Percentiles rank a stretch among this genome's conserved stretches.
Evolutionary conservation across 2,113 vertebrate species (phyloP).

Genomic region (Anthoscopus minutus): DNA sequence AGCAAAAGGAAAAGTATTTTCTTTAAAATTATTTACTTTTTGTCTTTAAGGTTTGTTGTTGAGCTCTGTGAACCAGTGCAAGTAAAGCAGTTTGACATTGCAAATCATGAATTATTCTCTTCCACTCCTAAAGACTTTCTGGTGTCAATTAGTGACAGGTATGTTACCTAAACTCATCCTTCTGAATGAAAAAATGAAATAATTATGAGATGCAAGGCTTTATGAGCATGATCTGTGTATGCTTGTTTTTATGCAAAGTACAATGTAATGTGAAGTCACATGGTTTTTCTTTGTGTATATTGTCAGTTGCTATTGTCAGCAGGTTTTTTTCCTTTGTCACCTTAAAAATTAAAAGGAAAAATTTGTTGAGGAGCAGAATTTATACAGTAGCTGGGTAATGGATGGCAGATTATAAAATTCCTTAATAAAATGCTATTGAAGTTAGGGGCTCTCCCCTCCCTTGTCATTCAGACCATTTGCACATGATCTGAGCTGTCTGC

Average conservation of each 20-base stretch:
- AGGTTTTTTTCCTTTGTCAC: not conserved
- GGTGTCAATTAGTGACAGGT: conserved; percentile 98
- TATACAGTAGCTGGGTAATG: not conserved
- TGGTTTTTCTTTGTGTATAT: not conserved
- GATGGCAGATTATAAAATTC: not conserved
- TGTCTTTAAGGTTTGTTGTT: conserved; percentile 89
- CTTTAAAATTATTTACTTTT: not conserved
- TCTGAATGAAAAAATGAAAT: not conserved
- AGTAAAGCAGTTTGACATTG: conserved; percentile 97
- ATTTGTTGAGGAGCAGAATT: not conserved
- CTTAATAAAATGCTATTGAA: not conserved
- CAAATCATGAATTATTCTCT: conserved; percentile 97
- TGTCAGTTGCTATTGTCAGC: not conserved
- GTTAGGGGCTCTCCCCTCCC: not conserved
- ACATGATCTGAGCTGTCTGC: not conserved
- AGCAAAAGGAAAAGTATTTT: not conserved
- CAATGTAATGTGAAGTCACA: not conserved
- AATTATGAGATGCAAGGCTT: not conserved
- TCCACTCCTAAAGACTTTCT: conserved; percentile 97
- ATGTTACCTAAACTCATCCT: not conserved
- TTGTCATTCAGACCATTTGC: not conserved
- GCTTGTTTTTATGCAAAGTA: not conserved
- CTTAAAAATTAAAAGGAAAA: not conserved
- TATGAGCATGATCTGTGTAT: not conserved
- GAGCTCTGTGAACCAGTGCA: conserved; percentile 99